Evolutionary conservation across 2,888 invertebrate species (phyloP), one percentile per base, ranked within the genome.

Genomic region (Hirtodrosophila duncani): DNA sequence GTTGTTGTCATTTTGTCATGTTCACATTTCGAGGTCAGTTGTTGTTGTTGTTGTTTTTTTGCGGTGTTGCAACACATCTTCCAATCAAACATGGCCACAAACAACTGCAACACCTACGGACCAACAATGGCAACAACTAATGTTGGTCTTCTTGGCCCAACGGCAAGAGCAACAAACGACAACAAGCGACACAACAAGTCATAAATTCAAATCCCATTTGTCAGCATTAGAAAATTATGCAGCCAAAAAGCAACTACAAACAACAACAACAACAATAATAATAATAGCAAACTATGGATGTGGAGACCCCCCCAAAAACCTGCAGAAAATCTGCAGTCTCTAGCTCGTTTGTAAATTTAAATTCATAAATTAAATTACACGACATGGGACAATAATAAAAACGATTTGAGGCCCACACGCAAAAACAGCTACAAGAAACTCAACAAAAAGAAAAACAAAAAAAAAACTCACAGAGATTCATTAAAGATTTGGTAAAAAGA

Each of bases 151-250:
- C 5, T 55, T 60, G 62, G 41, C 43, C 33, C 26, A 23, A 44
- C 52, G 34, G 51, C 46, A 41, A 58, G 14, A 1, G n/a, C 2
- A 26, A 17, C 43, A 55, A 42, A 29, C 60, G 48, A 45, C 60
- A 49, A 33, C 31, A 34, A 55, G 43, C 50, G 45, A 63, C 62
- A 29, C 3, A 29, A 63, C 48, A 63, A 70, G 74, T 74, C 78
- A 72, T 72, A 72, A 72, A 72, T 72, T 53, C 78, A 72, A 72
- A 72, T 78, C 72, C 77, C 75, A 75, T 79, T 75, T 79, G 80
- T 80, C 72, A 77, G 75, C 80, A 79, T 75, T 79, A 80, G 80
- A 77, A 79, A 75, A 75, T 79, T 72, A 74, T 72, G 67, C 72
- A 72, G 78, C 60, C 58, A 42, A 50, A 52, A 16, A 43, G 13